These are phyloP conservation scores for Cosmopolites sordidus DNA, from an alignment of 2,888 invertebrate species.

Conservation along the genomic window DNA sequence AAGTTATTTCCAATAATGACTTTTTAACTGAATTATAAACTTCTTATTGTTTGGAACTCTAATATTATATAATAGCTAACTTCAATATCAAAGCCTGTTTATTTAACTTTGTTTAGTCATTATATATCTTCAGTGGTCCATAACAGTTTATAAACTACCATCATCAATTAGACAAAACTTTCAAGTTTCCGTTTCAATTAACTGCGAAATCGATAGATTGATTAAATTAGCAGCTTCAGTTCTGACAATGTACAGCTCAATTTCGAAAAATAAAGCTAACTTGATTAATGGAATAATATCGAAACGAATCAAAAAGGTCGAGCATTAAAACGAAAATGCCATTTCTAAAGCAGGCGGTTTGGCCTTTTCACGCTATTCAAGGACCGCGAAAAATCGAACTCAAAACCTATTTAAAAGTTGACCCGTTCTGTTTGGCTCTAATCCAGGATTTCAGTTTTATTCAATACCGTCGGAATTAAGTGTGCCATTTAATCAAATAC, in stretches of 20 bases:
- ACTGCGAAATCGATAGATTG: background rate
- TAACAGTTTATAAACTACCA: background rate
- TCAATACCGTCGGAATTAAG: conserved; percentile 11
- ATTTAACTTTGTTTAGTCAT: no score
- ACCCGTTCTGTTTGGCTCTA: conserved; percentile 13
- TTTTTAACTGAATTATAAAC: no score
- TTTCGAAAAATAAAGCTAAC: background rate
- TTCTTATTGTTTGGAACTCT: no score
- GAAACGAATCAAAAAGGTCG: no score
- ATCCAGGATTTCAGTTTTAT: conserved; percentile 12
- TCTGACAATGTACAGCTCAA: background rate
- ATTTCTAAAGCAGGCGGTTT: background rate
- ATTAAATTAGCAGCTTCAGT: background rate
- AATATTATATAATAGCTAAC: no score
- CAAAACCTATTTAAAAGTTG: conserved; percentile 17
- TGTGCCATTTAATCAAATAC: conserved; percentile 9
- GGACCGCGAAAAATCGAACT: conserved; percentile 10
- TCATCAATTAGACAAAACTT: background rate
- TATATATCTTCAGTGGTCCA: background rate
- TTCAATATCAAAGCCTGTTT: no score
- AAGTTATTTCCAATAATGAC: no score
- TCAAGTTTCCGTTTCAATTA: background rate
- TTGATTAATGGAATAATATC: no score
- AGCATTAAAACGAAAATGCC: no score
- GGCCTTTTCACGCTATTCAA: conserved; percentile 6